Percentiles rank a stretch among this genome's conserved stretches.
These are phyloP conservation scores for Notothenia rossii DNA, from an alignment of 2,113 vertebrate species.

Conservation along the genomic window DNA sequence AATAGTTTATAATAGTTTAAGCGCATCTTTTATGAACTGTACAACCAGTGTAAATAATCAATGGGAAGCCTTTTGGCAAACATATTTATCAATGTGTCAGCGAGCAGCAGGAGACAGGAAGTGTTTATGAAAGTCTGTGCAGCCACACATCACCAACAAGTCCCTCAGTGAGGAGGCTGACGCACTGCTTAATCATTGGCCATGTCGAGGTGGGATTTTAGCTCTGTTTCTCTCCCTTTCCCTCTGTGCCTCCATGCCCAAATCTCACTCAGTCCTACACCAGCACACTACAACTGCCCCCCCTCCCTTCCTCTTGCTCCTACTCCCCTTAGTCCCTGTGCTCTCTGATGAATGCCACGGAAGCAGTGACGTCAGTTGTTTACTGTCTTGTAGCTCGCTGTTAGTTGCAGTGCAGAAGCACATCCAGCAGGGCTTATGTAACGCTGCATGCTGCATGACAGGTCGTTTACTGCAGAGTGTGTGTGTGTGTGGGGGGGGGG, in stretches of 20 bases:
- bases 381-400: slow-evolving; percentile 74
- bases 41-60: slow-evolving; percentile 6
- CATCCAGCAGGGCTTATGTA: slow-evolving; percentile 79
- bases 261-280: slow-evolving; percentile 38
- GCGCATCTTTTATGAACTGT: neutral
- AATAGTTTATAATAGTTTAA: neutral
- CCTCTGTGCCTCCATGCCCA: slow-evolving; percentile 17
- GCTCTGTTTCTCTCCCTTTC: slow-evolving; percentile 7
- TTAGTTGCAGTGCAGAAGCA: slow-evolving; percentile 73
- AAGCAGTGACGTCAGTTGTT: slow-evolving; percentile 83
- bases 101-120: slow-evolving; percentile 33
- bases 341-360: slow-evolving; percentile 71
- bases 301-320: neutral
- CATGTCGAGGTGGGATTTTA: slow-evolving; percentile 17
- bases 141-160: slow-evolving; percentile 21
- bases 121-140: slow-evolving; percentile 41
- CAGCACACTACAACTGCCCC: slow-evolving; percentile 10
- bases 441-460: slow-evolving; percentile 49
- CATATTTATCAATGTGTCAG: slow-evolving; percentile 22
- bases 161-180: slow-evolving; percentile 34
- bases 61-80: slow-evolving; percentile 21
- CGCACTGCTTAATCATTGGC: slow-evolving; percentile 46
- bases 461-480: slow-evolving; percentile 31
- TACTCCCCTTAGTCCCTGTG: slow-evolving; percentile 6
- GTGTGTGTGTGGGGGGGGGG: too few species aligned